Percentiles rank a stretch among this genome's conserved stretches.
These are phyloP conservation scores for Alcedo atthis DNA, from an alignment of 2,797 vertebrate species.

Conservation along the genomic window DNA sequence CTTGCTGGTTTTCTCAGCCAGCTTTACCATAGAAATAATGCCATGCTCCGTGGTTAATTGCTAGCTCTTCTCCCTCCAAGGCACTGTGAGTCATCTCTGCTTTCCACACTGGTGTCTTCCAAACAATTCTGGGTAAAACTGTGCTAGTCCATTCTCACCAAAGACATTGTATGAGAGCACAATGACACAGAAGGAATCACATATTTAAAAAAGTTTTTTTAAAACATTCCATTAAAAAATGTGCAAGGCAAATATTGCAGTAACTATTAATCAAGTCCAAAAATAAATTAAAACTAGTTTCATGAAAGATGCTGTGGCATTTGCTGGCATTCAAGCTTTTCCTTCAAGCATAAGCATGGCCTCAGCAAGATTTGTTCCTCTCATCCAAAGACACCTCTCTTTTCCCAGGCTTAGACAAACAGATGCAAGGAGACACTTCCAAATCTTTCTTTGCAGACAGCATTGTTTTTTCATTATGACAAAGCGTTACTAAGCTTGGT, in stretches of 20 bases:
- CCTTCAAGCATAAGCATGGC: constrained; percentile 55
- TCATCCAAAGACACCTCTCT: constrained; percentile 26
- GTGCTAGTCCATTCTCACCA: constrained; percentile 62
- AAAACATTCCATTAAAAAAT: constrained; percentile 49
- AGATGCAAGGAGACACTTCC: constrained; percentile 50
- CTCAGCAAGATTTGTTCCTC: constrained; percentile 53
- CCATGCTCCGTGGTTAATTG: constrained; percentile 33
- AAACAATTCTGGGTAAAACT: constrained; percentile 59
- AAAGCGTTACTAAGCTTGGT: constrained; percentile 48
- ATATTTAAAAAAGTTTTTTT: not conserved
- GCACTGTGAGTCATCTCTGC: constrained; percentile 66
- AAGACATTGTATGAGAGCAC: constrained; percentile 1
- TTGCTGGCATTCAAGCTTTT: constrained; percentile 27
- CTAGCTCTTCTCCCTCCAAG: constrained; percentile 43
- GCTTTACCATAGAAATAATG: constrained; percentile 31
- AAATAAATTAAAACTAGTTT: constrained; percentile 62
- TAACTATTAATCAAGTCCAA: constrained; percentile 49
- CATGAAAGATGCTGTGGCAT: constrained; percentile 6
- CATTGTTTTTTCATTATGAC: constrained; percentile 67
- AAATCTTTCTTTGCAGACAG: constrained; percentile 56
- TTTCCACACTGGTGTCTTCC: constrained; percentile 62
- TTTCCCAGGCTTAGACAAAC: constrained; percentile 39
- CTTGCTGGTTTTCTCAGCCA: not conserved
- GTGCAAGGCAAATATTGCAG: constrained; percentile 41
- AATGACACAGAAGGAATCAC: constrained; percentile 20